phyloP scores from a whole-genome alignment of 2,113 vertebrate genomes.

The Cynoglossus semilaevis region DNA sequence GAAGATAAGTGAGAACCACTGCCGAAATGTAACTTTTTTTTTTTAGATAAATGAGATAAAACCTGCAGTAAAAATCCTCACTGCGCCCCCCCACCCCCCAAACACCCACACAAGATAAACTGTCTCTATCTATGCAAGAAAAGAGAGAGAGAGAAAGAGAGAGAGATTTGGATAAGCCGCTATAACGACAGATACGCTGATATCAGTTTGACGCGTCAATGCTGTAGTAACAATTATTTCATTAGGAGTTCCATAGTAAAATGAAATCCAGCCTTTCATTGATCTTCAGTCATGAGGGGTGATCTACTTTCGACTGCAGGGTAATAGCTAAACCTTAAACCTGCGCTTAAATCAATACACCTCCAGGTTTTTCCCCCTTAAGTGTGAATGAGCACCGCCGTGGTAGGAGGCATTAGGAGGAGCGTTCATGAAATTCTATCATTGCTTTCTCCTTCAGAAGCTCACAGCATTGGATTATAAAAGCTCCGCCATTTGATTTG shows the following conservation, averaged over 20 bases:
- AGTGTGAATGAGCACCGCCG: constrained; percentile 44
- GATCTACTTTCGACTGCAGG: constrained; percentile 68
- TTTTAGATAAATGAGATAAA: too few species aligned
- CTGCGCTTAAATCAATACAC: constrained; percentile 70
- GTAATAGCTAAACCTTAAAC: constrained; percentile 77
- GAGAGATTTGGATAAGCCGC: not conserved
- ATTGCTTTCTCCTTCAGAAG: constrained; percentile 37
- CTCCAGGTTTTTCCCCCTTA: constrained; percentile 49
- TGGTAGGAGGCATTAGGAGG: not conserved
- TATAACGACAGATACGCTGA: constrained; percentile 33
- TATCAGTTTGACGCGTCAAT: constrained; percentile 55
- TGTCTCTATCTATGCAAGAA: too few species aligned
- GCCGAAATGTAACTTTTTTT: too few species aligned
- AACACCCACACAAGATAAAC: too few species aligned
- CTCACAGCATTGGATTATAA: constrained; percentile 15
- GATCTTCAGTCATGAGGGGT: constrained; percentile 67
- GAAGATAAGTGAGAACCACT: too few species aligned
- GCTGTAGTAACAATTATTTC: constrained; percentile 67
- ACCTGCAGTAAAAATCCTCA: too few species aligned
- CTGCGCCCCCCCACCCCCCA: too few species aligned
- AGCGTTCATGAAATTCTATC: constrained; percentile 44
- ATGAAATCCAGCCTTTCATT: constrained; percentile 73
- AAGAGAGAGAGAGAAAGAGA: not conserved
- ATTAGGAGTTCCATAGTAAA: constrained; percentile 71
- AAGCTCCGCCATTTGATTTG: constrained; percentile 48